phyloP scores from a whole-genome alignment of 2,888 invertebrate species.

The Drosophila subquinaria region DNA sequence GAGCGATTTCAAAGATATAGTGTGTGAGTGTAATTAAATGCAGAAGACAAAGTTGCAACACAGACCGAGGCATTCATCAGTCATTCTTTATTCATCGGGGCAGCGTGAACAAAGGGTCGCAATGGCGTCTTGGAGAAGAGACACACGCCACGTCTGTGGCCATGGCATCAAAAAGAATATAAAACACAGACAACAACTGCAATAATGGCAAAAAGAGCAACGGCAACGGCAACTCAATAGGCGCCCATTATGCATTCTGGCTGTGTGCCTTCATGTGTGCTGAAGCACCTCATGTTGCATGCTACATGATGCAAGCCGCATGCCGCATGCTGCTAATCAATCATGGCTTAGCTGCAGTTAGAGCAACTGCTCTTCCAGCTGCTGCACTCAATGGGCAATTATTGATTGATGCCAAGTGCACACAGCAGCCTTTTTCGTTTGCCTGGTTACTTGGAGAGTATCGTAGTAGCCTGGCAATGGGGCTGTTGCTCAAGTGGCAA shows the following conservation, averaged over 20 bases:
- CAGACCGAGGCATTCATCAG: slow-evolving; percentile 20
- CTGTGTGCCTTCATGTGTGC: slow-evolving; percentile 33
- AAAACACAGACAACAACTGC: slow-evolving; percentile 21
- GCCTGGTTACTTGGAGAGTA: slow-evolving; percentile 16
- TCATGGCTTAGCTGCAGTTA: slow-evolving; percentile 66
- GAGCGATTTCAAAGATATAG: slow-evolving; percentile 59
- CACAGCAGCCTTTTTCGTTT: slow-evolving; percentile 45
- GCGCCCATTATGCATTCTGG: slow-evolving; percentile 70
- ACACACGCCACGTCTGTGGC: slow-evolving; percentile 31
- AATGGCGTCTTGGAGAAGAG: slow-evolving; percentile 26
- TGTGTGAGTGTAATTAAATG: slow-evolving; percentile 41
- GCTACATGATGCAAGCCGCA: slow-evolving; percentile 20
- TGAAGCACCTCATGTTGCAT: slow-evolving; percentile 79
- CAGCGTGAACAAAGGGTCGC: slow-evolving; percentile 11
- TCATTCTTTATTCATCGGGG: slow-evolving; percentile 26
- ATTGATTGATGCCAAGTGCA: slow-evolving; percentile 82
- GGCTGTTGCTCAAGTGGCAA: slow-evolving; percentile 60
- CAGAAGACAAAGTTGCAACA: slow-evolving; percentile 38
- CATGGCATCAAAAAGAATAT: slow-evolving; percentile 64
- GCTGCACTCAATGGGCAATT: slow-evolving; percentile 81
- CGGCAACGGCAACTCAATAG: slow-evolving; percentile 47
- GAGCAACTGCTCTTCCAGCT: slow-evolving; percentile 67
- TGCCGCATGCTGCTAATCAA: slow-evolving; percentile 68
- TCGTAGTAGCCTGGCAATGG: neutral
- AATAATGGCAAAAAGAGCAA: slow-evolving; percentile 28